These are phyloP conservation scores for Gorsachius goisagi DNA, from an alignment of 2,113 vertebrate genomes.

Conservation along the genomic window DNA sequence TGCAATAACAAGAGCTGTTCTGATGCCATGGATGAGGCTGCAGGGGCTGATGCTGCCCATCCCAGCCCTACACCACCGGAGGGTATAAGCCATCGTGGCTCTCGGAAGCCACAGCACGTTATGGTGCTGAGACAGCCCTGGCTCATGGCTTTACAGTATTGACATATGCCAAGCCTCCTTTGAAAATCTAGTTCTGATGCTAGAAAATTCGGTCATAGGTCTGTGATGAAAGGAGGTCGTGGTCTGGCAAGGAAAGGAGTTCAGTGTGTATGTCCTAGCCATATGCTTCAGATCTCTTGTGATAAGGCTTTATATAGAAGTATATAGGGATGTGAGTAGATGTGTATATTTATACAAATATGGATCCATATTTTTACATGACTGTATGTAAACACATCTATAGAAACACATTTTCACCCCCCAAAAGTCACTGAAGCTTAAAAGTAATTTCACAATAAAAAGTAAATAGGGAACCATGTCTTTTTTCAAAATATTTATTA, in stretches of 20 bases:
- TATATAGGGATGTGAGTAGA: background rate
- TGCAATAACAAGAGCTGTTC: accelerated
- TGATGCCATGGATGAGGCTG: background rate
- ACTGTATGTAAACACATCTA: background rate
- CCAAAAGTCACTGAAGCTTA: background rate
- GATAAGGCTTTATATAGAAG: background rate
- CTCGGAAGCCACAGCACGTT: background rate
- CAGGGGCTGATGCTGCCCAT: background rate
- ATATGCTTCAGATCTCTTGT: background rate
- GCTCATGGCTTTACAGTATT: background rate
- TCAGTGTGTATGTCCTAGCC: background rate
- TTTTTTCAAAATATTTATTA: background rate
- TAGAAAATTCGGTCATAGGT: background rate
- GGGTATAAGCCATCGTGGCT: accelerated
- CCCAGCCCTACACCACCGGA: background rate
- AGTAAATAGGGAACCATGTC: background rate
- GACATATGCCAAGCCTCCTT: background rate
- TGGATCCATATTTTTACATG: background rate
- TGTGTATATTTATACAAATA: background rate
- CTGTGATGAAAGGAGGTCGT: background rate
- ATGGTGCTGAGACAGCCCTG: background rate
- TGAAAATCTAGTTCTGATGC: background rate
- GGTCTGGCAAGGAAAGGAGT: background rate
- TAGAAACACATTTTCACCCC: background rate
- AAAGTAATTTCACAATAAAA: background rate